Evolutionary conservation across 2,797 vertebrate genomes (phyloP).

Genomic region (Macroramphosus scolopax): DNA sequence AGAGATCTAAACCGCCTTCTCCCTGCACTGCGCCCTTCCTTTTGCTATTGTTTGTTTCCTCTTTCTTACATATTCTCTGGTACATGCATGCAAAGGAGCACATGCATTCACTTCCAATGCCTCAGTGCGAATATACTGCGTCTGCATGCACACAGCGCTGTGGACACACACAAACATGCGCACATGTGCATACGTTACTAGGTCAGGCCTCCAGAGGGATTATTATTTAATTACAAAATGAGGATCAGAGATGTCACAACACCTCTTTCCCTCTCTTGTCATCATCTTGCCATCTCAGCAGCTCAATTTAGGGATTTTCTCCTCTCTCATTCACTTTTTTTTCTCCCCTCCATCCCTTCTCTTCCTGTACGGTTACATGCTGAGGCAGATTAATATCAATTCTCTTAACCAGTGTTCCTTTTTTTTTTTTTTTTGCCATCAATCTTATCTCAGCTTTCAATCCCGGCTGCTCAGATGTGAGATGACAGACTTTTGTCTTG

Average conservation of each 20-base stretch:
- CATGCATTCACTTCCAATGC: conserved; percentile 19
- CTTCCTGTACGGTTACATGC: conserved; percentile 37
- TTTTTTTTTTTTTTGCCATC: conserved; percentile 55
- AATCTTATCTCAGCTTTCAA: conserved; percentile 59
- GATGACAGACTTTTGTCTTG: conserved; percentile 77
- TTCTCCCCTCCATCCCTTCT: conserved; percentile 11
- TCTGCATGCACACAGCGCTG: conserved; percentile 15
- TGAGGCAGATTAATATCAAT: conserved; percentile 58
- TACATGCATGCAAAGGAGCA: conserved; percentile 19
- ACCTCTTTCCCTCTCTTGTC: conserved; percentile 25
- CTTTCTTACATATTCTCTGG: conserved; percentile 34
- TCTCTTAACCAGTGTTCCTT: conserved; percentile 47
- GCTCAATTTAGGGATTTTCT: too few relatives aligned
- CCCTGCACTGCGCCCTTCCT: conserved; percentile 20
- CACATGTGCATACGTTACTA: conserved; percentile 39
- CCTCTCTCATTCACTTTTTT: conserved; percentile 9
- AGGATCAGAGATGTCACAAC: conserved; percentile 71
- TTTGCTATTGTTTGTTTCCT: conserved; percentile 6
- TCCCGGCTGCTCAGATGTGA: conserved; percentile 54
- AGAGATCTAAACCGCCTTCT: not conserved
- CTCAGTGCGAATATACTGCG: conserved; percentile 18
- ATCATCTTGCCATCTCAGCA: too few relatives aligned
- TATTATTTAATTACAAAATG: conserved; percentile 75
- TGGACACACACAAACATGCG: conserved; percentile 13
- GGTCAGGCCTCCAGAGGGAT: conserved; percentile 70